Percentiles rank a stretch among this genome's conserved stretches.
Evolutionary conservation across 2,888 invertebrate species (phyloP).

Genomic region (Aleiodes testaceus): DNA sequence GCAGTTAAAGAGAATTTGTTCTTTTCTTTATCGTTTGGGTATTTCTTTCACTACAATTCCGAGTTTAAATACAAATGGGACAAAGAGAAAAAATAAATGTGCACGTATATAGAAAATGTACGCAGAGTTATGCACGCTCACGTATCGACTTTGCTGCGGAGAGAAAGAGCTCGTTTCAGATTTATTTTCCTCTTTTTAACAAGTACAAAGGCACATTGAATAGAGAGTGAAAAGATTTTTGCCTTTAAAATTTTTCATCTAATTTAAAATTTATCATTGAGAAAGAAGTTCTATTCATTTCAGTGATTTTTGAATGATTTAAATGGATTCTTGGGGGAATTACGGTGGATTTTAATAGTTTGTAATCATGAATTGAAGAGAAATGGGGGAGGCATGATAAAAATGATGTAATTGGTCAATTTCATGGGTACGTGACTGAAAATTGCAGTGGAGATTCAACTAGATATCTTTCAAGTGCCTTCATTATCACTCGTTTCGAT

Average conservation of each 20-base stretch:
- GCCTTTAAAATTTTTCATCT: neutral
- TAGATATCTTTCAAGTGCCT: conserved; percentile 16
- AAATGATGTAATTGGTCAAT: conserved; percentile 19
- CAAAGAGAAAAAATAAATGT: conserved; percentile 4
- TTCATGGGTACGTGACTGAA: conserved; percentile 23
- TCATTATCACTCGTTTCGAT: conserved; percentile 18
- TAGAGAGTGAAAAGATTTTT: conserved; percentile 1
- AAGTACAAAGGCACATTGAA: conserved; percentile 18
- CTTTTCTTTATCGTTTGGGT: neutral
- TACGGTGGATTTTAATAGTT: neutral
- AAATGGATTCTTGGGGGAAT: neutral
- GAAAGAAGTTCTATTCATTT: neutral
- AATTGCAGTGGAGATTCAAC: conserved; percentile 4
- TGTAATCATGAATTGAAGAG: neutral
- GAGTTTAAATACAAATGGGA: too few species aligned
- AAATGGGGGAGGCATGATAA: neutral
- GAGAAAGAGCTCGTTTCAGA: conserved; percentile 24
- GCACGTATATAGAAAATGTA: conserved; percentile 14
- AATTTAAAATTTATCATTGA: neutral
- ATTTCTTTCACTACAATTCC: too few species aligned
- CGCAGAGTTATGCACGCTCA: conserved; percentile 24
- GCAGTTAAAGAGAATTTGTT: neutral
- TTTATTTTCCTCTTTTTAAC: conserved; percentile 4
- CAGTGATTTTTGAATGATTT: neutral
- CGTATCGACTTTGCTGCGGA: conserved; percentile 1